These are phyloP conservation scores for Nasonia vitripennis DNA, from an alignment of 1,140 invertebrate species.

Conservation along the genomic window DNA sequence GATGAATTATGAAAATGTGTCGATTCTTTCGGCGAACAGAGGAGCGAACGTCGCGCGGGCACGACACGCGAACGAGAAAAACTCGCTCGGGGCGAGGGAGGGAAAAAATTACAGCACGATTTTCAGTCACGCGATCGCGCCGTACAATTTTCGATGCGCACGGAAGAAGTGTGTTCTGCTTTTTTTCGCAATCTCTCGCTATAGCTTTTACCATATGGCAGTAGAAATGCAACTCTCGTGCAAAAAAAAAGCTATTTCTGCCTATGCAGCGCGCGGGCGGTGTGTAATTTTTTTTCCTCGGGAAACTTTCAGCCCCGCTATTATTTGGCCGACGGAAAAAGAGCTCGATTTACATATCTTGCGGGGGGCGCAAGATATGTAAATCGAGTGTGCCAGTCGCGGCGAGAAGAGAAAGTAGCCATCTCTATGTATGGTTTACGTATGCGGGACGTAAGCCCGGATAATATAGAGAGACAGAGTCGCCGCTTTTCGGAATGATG, in stretches of 20 bases:
- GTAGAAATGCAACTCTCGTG: neutral
- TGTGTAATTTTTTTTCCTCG: neutral
- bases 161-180: neutral
- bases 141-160: constrained; percentile 11
- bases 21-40: constrained; percentile 6
- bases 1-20: constrained; percentile 7
- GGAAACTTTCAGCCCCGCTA: neutral
- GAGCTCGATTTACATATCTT: too few relatives aligned
- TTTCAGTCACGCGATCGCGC: constrained; percentile 19
- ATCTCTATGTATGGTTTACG: neutral
- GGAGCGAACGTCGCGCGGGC: too few relatives aligned
- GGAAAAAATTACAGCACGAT: neutral
- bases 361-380: too few relatives aligned
- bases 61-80: neutral
- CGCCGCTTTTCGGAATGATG: constrained; percentile 6
- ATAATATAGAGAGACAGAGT: neutral
- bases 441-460: neutral
- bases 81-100: too few relatives aligned
- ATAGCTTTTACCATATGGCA: neutral
- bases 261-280: neutral
- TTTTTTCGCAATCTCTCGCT: neutral
- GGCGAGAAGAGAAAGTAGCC: neutral
- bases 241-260: neutral
- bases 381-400: neutral
- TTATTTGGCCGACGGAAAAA: neutral